Percentiles rank a stretch among this genome's conserved stretches.
Conservation (phyloP, 2,797 vertebrate genomes). For the Sparus aurata region DNA sequence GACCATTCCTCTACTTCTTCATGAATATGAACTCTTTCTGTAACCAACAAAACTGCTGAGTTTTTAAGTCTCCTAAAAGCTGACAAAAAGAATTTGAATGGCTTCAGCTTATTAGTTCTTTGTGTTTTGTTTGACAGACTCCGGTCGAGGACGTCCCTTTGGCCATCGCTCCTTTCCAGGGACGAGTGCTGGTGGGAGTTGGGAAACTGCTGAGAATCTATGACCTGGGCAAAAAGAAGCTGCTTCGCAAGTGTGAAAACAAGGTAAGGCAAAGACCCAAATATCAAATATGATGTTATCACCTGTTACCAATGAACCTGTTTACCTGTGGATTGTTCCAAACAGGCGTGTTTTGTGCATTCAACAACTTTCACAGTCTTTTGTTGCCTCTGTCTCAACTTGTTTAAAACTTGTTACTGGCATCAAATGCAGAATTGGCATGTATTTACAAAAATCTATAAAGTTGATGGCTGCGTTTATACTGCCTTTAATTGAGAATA, state of each 20-base stretch:
- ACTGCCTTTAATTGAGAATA: too few species aligned
- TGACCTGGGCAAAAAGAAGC: constrained; percentile 97
- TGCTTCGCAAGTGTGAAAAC: constrained; percentile 98
- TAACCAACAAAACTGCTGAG: not conserved
- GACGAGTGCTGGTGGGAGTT: constrained; percentile 94
- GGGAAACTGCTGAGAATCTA: constrained; percentile 97
- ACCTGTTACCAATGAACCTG: too few species aligned
- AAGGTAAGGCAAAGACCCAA: constrained; percentile 85
- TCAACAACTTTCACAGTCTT: too few species aligned
- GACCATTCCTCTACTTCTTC: not conserved
- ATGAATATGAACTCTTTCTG: not conserved
- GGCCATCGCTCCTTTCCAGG: constrained; percentile 98
- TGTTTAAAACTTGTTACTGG: too few species aligned
- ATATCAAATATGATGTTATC: too few species aligned
- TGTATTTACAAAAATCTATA: too few species aligned
- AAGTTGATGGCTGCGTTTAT: too few species aligned
- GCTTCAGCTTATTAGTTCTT: not conserved
- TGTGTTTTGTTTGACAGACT: constrained; percentile 83
- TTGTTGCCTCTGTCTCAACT: too few species aligned
- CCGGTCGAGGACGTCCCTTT: constrained; percentile 97
- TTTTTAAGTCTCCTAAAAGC: not conserved
- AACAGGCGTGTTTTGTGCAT: too few species aligned
- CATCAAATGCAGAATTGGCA: too few species aligned
- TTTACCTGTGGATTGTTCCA: too few species aligned
- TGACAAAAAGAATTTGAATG: not conserved